Percentiles rank a stretch among this genome's conserved stretches.
These are phyloP conservation scores for Smutsia temminckii DNA, from an alignment of 2,797 vertebrate genomes.

Conservation along the genomic window DNA sequence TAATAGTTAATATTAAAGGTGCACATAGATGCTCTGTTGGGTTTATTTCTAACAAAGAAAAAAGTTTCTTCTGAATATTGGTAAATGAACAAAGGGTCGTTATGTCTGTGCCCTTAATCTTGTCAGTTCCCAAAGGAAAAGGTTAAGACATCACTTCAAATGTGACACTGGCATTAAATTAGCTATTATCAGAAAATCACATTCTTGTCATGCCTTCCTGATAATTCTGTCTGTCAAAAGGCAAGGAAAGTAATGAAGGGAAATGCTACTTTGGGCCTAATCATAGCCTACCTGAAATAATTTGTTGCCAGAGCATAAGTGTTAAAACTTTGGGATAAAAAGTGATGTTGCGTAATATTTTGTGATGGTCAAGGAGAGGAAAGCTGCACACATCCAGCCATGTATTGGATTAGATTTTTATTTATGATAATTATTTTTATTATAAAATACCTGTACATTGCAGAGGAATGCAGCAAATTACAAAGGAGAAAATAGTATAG, in stretches of 20 bases:
- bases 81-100: neutral
- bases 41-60: constrained; percentile 37
- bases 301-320: neutral
- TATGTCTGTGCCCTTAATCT: neutral
- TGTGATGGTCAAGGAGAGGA: neutral
- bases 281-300: neutral
- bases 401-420: neutral
- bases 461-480: neutral
- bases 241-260: neutral
- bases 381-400: neutral
- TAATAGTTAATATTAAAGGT: neutral
- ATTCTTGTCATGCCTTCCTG: constrained; percentile 44
- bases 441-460: neutral
- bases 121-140: neutral
- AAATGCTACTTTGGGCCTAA: constrained; percentile 9
- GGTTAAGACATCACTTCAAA: neutral
- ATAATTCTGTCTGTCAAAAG: constrained; percentile 15
- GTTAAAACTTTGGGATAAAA: constrained; percentile 15
- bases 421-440: constrained; percentile 11
- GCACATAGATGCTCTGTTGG: neutral
- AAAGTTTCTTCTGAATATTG: neutral
- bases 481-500: neutral
- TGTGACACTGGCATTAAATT: neutral
- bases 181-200: neutral
- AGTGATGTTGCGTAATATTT: neutral